These are phyloP conservation scores for Xiphophorus couchianus DNA, from an alignment of 2,113 vertebrate species.

Conservation along the genomic window DNA sequence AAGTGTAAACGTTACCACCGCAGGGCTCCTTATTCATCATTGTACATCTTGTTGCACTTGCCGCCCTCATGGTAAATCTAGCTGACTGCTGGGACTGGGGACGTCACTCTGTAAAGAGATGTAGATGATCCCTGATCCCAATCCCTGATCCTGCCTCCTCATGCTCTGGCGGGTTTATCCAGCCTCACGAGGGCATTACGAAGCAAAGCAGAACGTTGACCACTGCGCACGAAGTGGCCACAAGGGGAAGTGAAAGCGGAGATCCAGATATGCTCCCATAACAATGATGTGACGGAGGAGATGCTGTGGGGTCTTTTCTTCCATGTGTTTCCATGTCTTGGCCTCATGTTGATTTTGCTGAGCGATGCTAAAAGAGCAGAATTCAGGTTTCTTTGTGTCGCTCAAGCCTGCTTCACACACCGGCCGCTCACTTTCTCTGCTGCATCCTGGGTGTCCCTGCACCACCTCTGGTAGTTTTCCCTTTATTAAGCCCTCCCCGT, in stretches of 20 bases:
- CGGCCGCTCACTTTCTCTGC: not conserved
- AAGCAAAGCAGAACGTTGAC: not conserved
- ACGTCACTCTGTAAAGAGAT: slow-evolving; percentile 67
- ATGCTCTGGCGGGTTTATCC: slow-evolving; percentile 60
- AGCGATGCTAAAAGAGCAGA: not conserved
- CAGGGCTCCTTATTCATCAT: not conserved
- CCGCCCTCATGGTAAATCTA: slow-evolving; percentile 25
- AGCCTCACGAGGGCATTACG: slow-evolving; percentile 37
- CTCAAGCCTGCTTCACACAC: not conserved
- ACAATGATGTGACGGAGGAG: not conserved
- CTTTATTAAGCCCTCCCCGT: slow-evolving; percentile 21
- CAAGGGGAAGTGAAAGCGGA: slow-evolving; percentile 42
- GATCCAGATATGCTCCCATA: slow-evolving; percentile 23
- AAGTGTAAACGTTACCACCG: not conserved
- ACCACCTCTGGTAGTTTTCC: slow-evolving; percentile 35
- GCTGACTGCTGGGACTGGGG: slow-evolving; percentile 43
- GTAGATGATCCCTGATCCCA: slow-evolving; percentile 71
- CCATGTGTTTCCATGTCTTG: not conserved
- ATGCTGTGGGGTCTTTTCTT: slow-evolving; percentile 24
- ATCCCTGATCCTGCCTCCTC: slow-evolving; percentile 64
- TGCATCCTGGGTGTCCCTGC: slow-evolving; percentile 13
- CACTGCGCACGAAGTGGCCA: not conserved
- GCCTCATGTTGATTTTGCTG: not conserved
- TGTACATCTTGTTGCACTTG: not conserved
- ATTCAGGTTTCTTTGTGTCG: not conserved